Evolutionary conservation across 2,888 invertebrate genomes (phyloP), one percentile per base, ranked within the genome.

Genomic region (Sinhomidia bicolor): DNA sequence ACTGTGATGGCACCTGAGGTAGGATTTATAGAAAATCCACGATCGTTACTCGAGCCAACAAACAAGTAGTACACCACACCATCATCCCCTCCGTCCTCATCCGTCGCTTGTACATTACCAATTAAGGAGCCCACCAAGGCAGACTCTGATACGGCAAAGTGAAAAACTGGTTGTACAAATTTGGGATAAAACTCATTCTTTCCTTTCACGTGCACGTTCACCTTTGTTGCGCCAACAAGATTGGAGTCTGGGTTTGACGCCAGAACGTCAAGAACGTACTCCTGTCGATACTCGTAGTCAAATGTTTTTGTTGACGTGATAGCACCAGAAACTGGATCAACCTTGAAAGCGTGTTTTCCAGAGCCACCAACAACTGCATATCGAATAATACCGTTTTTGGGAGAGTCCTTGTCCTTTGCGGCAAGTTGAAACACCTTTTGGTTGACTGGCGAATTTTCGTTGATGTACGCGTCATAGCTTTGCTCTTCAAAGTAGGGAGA

Each of bases 131-230:
- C 99, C 0, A 99, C 97, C 0, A 97, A 95, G 1, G 97, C 97
- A 0, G 98, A 97, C 94, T 99, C 99, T 4, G 96, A 94, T 79
- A 99, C 94, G 0, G 98, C 98, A 6, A 98, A 97, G 94, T 99
- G 98, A 93, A 98, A 99, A 12, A 97, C 97, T 0, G 97, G 97
- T 92, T 97, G 96, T 93, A 97, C 97, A 94, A 99, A 99, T 4
- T 97, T 96, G 10, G 99, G 99, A 0, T 98, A 98, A 93, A 98
- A 98, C 94, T 99, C 98, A 93, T 99, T 99, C 0, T 98, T 97
- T 93, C 99, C 99, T 92, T 96, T 96, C 89, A 98, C 95, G 20
- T 95, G 95, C 54, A 97, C 95, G 44, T 95, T 94, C 76, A 98
- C 95, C 20, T 95, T 95, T 92, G 97, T 96, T 92, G 96, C 96